These are phyloP conservation scores for Amblyteles armatorius DNA, from an alignment of 2,888 invertebrate species.

Conservation along the genomic window DNA sequence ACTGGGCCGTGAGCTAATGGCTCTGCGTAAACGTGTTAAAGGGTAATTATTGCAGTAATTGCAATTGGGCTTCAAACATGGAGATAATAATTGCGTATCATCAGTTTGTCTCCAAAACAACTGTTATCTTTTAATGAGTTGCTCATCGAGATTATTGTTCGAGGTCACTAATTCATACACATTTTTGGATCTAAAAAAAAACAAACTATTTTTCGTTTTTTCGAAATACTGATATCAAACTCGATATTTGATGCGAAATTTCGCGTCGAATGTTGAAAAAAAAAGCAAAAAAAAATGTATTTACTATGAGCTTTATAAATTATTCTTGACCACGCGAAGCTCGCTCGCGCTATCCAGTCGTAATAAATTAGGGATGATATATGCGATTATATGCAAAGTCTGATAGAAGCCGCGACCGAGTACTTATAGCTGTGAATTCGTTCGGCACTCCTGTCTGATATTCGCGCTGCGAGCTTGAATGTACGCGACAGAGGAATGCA, in stretches of 20 bases:
- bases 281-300: neutral
- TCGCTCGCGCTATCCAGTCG: neutral
- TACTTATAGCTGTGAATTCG: constrained; percentile 21
- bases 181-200: no score
- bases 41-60: neutral
- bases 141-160: neutral
- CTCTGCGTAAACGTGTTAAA: neutral
- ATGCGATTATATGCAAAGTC: constrained; percentile 7
- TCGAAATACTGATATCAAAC: neutral
- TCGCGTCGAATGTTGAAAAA: neutral
- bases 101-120: neutral
- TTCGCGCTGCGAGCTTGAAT: constrained; percentile 18
- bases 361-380: constrained; percentile 10
- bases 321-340: neutral
- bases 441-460: constrained; percentile 46
- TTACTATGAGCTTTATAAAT: neutral
- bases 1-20: neutral
- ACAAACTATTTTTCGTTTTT: no score
- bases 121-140: neutral
- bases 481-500: constrained; percentile 54
- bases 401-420: neutral
- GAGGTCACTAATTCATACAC: no score
- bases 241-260: neutral
- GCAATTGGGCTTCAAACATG: neutral
- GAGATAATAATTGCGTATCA: neutral